phyloP scores from a whole-genome alignment of 1,140 invertebrate species.

The Ostrea edulis region DNA sequence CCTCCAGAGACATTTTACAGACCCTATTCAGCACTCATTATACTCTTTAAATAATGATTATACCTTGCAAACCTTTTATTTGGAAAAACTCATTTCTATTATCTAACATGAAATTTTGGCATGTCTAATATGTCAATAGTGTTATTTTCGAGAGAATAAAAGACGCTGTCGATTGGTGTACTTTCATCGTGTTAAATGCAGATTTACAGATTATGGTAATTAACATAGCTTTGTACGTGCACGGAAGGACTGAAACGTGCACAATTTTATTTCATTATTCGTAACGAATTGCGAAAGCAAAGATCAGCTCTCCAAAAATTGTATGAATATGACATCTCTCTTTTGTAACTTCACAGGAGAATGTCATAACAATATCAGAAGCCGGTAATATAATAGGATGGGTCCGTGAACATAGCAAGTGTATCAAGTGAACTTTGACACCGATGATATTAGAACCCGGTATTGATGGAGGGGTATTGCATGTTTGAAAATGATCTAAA shows the following conservation, averaged over 20 bases:
- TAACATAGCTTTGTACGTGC: slow-evolving; percentile 2
- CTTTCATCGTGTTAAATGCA: slow-evolving; percentile 30
- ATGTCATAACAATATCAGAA: too few species aligned
- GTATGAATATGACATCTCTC: not conserved
- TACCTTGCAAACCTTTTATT: not conserved
- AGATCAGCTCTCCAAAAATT: not conserved
- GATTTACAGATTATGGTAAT: slow-evolving; percentile 1
- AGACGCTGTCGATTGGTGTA: not conserved
- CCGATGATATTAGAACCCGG: too few species aligned
- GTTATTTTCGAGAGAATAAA: slow-evolving; percentile 12
- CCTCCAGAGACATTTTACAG: not conserved
- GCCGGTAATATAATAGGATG: too few species aligned
- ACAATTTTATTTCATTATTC: not conserved
- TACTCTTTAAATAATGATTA: not conserved
- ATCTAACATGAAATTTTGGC: not conserved
- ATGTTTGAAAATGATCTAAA: not conserved
- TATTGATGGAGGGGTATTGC: not conserved
- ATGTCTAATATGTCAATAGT: slow-evolving; percentile 5
- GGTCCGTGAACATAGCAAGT: too few species aligned
- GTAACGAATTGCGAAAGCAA: not conserved
- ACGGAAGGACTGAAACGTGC: not conserved
- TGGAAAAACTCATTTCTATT: not conserved
- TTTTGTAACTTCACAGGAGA: not conserved
- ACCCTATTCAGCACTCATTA: not conserved
- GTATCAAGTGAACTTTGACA: too few species aligned